Percentiles rank a stretch among this genome's conserved stretches.
Conservation (phyloP, 2,888 invertebrate species). For the Epinotia brunnichana region DNA sequence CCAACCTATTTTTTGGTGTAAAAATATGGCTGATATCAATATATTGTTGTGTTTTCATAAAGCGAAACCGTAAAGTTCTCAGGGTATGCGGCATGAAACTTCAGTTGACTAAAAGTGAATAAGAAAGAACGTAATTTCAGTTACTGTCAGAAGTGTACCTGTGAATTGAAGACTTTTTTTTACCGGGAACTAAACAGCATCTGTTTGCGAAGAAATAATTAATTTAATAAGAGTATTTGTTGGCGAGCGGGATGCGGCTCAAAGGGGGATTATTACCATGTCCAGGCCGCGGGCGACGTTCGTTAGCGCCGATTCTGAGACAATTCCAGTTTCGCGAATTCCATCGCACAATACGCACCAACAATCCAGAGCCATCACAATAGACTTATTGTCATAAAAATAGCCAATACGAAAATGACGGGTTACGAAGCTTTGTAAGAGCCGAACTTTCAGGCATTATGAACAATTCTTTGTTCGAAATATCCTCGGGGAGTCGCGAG, state of each 20-base stretch:
- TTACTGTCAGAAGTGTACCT: background rate
- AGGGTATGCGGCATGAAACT: conserved; percentile 11
- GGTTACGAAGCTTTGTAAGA: conserved; percentile 77
- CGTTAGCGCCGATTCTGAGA: conserved; percentile 74
- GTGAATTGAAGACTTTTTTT: conserved; percentile 22
- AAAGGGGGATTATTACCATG: conserved; percentile 49
- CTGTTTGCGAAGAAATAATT: conserved; percentile 45
- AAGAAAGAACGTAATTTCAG: conserved; percentile 4
- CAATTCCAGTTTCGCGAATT: conserved; percentile 82
- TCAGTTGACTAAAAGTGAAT: background rate
- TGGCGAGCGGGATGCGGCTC: conserved; percentile 36
- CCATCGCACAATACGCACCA: conserved; percentile 68
- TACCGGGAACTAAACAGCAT: conserved; percentile 36
- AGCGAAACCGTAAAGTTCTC: no score
- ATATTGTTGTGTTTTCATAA: no score
- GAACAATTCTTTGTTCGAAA: conserved; percentile 74
- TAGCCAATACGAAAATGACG: conserved; percentile 83
- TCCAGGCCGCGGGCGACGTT: conserved; percentile 62
- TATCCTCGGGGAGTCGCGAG: conserved; percentile 78
- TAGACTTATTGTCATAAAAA: conserved; percentile 79
- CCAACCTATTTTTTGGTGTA: no score
- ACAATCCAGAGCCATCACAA: conserved; percentile 72
- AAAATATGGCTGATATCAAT: no score
- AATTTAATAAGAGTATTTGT: conserved; percentile 45
- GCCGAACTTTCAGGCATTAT: conserved; percentile 75